phyloP scores from a whole-genome alignment of 2,888 invertebrate genomes.

The Agonopterix arenella region DNA sequence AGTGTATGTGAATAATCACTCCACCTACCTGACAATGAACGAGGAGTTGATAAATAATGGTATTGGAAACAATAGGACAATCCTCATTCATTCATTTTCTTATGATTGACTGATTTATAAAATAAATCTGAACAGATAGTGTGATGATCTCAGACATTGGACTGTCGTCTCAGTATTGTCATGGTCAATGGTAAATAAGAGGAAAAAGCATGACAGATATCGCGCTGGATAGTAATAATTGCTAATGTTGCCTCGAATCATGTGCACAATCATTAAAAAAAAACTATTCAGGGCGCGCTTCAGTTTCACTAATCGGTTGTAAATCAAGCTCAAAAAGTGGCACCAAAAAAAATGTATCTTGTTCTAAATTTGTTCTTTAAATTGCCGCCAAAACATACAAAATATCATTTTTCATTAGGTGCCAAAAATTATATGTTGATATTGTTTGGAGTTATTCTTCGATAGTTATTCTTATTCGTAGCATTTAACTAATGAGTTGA shows the following conservation, averaged over 20 bases:
- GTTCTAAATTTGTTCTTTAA: too few relatives aligned
- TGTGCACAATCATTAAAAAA: slow-evolving; percentile 2
- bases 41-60: neutral
- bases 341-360: too few relatives aligned
- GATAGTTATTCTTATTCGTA: too few relatives aligned
- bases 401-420: too few relatives aligned
- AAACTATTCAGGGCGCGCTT: slow-evolving; percentile 1
- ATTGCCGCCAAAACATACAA: too few relatives aligned
- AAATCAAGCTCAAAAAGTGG: neutral
- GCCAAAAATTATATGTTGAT: too few relatives aligned
- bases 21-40: neutral
- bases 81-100: slow-evolving; percentile 5
- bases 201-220: slow-evolving; percentile 17
- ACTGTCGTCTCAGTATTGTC: slow-evolving; percentile 10
- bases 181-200: slow-evolving; percentile 20
- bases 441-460: too few relatives aligned
- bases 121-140: neutral
- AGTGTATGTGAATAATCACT: neutral
- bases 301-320: neutral
- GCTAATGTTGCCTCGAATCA: slow-evolving; percentile 19
- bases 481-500: too few relatives aligned
- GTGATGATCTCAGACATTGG: neutral
- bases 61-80: slow-evolving; percentile 10
- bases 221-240: slow-evolving; percentile 16
- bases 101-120: neutral